A percentile compares a stretch with the other conserved stretches of the same genome.
phyloP scores from a whole-genome alignment of 2,113 vertebrate genomes.

The Megaceryle maxima region DNA sequence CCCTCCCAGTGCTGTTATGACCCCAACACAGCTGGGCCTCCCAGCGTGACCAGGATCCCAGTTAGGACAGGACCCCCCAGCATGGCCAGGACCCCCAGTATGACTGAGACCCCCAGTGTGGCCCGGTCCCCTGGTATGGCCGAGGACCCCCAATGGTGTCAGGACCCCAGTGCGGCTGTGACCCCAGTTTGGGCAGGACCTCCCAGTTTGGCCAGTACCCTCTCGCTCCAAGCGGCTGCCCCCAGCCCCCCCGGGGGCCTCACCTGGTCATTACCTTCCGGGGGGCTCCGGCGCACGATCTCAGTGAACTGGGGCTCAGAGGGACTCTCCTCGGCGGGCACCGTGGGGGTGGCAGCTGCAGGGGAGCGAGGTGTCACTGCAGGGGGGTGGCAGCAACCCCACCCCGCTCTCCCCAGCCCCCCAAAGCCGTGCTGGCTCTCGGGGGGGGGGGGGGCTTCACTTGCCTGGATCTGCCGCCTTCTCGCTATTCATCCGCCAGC shows the following conservation, averaged over 20 bases:
- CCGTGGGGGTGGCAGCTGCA: neutral
- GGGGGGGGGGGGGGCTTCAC: neutral
- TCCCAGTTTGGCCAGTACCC: too few relatives aligned
- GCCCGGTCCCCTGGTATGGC: too few relatives aligned
- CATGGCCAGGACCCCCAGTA: neutral
- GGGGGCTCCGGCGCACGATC: slow-evolving; percentile 3
- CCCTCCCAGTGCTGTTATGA: too few relatives aligned
- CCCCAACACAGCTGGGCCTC: neutral
- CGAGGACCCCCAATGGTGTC: neutral
- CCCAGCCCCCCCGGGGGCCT: neutral
- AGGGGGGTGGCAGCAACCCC: neutral
- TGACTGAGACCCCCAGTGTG: neutral
- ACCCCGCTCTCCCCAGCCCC: neutral
- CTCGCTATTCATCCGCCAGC: slow-evolving; percentile 9
- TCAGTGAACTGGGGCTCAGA: neutral
- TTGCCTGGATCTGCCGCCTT: neutral
- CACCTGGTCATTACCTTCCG: slow-evolving; percentile 43
- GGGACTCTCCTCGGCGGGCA: neutral
- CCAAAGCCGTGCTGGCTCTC: rapidly evolving
- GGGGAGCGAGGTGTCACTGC: rapidly evolving
- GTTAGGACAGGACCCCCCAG: neutral
- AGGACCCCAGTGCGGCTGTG: neutral
- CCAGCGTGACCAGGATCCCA: neutral
- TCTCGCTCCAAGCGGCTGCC: neutral
- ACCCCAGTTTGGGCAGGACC: neutral